Conservation (phyloP, 2,888 invertebrate species). For the Platerodrilus igneus region DNA sequence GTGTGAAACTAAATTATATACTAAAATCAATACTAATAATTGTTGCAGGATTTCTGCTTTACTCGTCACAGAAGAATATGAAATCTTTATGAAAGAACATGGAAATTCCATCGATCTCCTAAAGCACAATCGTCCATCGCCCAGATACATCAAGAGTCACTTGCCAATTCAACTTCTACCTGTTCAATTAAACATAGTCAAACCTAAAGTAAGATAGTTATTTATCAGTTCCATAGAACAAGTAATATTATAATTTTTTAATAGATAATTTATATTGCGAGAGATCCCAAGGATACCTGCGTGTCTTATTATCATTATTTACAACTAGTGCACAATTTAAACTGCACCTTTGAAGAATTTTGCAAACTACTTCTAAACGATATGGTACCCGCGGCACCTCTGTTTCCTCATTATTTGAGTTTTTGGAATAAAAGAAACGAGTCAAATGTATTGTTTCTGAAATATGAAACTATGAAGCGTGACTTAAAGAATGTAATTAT, state of each 20-base stretch:
- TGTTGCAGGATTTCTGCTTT: constrained; percentile 33
- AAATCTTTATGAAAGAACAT: constrained; percentile 41
- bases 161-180: constrained; percentile 70
- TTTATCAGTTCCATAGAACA: neutral
- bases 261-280: constrained; percentile 79
- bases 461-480: constrained; percentile 77
- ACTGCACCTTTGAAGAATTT: constrained; percentile 64
- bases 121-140: constrained; percentile 58
- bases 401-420: constrained; percentile 59
- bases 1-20: neutral
- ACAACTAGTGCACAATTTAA: constrained; percentile 60
- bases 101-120: constrained; percentile 72
- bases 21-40: neutral
- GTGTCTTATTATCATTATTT: constrained; percentile 87
- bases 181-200: constrained; percentile 55
- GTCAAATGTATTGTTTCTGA: constrained; percentile 69
- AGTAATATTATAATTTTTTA: constrained; percentile 14
- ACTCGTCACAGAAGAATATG: constrained; percentile 26
- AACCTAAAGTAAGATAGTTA: constrained; percentile 60
- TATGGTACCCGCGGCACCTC: constrained; percentile 59
- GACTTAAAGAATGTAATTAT: constrained; percentile 62
- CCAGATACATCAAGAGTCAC: constrained; percentile 72
- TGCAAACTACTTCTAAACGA: constrained; percentile 68
- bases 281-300: constrained; percentile 87
- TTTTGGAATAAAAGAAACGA: constrained; percentile 70